These are phyloP conservation scores for Tragelaphus scriptus DNA, from an alignment of 2,113 vertebrate species.

Conservation along the genomic window DNA sequence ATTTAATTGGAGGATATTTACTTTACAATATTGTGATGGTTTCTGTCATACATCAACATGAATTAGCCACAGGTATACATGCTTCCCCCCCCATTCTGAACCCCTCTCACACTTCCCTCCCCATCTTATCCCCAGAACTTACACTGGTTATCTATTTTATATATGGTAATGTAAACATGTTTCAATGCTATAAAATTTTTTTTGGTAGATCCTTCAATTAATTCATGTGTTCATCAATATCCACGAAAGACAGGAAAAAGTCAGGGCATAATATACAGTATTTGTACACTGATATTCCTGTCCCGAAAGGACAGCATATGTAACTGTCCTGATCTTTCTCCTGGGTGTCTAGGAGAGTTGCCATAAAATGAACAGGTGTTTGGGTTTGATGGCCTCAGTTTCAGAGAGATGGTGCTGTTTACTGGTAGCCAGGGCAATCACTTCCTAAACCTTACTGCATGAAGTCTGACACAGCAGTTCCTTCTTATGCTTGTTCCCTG, in stretches of 20 bases:
- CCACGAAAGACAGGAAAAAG: background rate
- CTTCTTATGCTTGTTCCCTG: background rate
- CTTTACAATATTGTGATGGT: background rate
- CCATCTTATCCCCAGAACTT: background rate
- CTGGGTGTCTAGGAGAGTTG: conserved; percentile 30
- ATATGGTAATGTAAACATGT: background rate
- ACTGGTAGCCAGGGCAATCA: conserved; percentile 29
- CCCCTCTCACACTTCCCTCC: background rate
- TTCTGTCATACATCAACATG: background rate
- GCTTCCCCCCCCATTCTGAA: background rate
- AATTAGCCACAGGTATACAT: background rate
- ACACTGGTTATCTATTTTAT: background rate
- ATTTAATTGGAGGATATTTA: background rate
- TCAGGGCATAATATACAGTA: background rate
- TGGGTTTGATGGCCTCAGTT: background rate
- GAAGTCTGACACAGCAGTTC: conserved; percentile 32
- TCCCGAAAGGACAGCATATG: background rate
- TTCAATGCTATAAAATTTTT: background rate
- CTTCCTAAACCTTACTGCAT: background rate
- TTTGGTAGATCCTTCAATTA: background rate
- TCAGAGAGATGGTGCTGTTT: conserved; percentile 30
- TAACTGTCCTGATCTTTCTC: background rate
- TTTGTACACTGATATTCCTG: background rate
- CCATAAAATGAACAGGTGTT: conserved; percentile 47
- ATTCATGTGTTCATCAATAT: background rate